Conservation (phyloP, 2,113 vertebrate genomes). For the Mesembrinibis cayennensis region DNA sequence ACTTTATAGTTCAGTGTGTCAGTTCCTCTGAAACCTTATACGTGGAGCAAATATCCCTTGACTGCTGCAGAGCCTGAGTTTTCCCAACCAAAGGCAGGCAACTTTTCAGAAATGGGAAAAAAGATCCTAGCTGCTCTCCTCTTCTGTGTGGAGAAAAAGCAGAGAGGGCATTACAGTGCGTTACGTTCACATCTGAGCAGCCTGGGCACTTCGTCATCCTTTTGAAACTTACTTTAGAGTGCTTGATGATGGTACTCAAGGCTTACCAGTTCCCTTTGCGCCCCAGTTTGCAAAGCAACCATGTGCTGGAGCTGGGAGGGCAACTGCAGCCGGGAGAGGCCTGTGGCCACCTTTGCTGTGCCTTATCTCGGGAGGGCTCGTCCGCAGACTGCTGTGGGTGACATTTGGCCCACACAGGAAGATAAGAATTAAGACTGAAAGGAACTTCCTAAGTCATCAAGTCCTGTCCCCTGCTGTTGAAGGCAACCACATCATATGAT, state of each 20-base stretch:
- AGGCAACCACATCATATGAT: slow-evolving; percentile 58
- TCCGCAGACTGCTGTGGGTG: not conserved
- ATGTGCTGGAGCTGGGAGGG: not conserved
- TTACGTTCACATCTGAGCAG: not conserved
- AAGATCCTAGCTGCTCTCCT: not conserved
- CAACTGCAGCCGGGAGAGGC: not conserved
- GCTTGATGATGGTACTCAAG: not conserved
- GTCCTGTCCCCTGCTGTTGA: slow-evolving; percentile 56
- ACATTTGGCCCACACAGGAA: slow-evolving; percentile 59
- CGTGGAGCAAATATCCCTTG: not conserved
- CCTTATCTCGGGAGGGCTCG: accelerated
- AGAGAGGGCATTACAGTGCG: accelerated
- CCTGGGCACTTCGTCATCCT: not conserved
- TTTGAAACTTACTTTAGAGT: not conserved
- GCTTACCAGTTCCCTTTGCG: not conserved
- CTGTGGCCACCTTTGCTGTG: not conserved
- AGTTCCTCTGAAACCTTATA: not conserved
- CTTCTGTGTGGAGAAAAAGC: not conserved
- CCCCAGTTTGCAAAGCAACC: not conserved
- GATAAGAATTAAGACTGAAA: slow-evolving; percentile 58
- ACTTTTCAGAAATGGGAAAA: not conserved
- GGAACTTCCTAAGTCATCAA: slow-evolving; percentile 64
- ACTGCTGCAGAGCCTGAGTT: not conserved
- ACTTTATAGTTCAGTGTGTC: not conserved
- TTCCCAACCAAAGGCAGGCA: not conserved